phyloP scores from a whole-genome alignment of 2,797 vertebrate species.

The Fistularia commersonii region DNA sequence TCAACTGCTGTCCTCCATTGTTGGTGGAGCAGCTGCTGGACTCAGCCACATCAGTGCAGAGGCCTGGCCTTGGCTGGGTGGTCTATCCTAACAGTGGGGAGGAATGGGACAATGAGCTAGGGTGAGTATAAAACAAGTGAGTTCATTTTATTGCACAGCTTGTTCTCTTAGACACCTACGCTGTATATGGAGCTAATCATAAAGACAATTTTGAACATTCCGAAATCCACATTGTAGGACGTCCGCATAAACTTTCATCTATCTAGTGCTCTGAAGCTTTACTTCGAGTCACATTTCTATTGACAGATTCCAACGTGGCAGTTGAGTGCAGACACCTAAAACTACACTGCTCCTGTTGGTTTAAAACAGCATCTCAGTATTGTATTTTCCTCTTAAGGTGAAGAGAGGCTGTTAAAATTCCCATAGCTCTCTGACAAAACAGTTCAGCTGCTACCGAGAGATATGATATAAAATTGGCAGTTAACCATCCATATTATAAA shows the following conservation, averaged over 20 bases:
- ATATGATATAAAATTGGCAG: too few species aligned
- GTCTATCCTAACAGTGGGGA: conserved; percentile 83
- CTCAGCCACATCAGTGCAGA: conserved; percentile 51
- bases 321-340: too few species aligned
- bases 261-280: too few species aligned
- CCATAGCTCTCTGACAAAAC: neutral
- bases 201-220: too few species aligned
- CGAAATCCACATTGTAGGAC: too few species aligned
- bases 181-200: too few species aligned
- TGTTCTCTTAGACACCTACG: too few species aligned
- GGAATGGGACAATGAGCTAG: conserved; percentile 63
- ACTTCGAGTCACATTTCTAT: too few species aligned
- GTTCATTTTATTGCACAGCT: neutral
- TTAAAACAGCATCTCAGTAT: neutral
- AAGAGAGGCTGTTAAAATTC: neutral
- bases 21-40: conserved; percentile 73
- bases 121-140: conserved; percentile 55
- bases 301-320: too few species aligned
- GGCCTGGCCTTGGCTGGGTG: conserved; percentile 70
- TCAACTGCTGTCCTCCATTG: conserved; percentile 77
- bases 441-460: neutral
- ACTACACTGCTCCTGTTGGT: too few species aligned
- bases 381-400: neutral
- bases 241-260: too few species aligned
- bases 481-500: too few species aligned